Evolutionary conservation across 2,113 vertebrate genomes (phyloP).

Genomic region (Triplophysa rosa): DNA sequence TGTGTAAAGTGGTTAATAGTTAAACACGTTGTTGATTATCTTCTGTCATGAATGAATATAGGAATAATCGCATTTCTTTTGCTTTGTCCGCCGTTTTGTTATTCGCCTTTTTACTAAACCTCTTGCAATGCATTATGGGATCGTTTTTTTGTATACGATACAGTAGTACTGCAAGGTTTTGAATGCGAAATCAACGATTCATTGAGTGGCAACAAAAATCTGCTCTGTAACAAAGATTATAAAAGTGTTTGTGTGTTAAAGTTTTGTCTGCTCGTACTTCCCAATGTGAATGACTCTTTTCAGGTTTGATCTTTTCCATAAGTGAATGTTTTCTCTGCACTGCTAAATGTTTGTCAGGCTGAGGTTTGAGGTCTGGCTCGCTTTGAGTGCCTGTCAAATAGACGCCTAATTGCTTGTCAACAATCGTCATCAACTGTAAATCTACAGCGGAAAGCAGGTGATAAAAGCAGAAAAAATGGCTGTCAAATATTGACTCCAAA

Average conservation of each 20-base stretch:
- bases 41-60: too few species aligned
- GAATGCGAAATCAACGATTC: too few species aligned
- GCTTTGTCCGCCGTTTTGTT: too few species aligned
- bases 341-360: not conserved
- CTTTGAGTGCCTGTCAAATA: constrained; percentile 18
- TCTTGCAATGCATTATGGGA: too few species aligned
- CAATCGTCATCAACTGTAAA: constrained; percentile 7
- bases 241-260: not conserved
- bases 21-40: too few species aligned
- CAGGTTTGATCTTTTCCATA: constrained; percentile 2
- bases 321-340: not conserved
- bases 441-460: not conserved
- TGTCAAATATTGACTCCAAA: not conserved
- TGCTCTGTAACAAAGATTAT: too few species aligned
- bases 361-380: not conserved
- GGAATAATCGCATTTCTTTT: too few species aligned
- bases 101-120: too few species aligned
- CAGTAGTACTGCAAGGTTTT: too few species aligned
- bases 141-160: too few species aligned
- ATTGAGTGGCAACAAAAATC: too few species aligned
- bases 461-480: not conserved
- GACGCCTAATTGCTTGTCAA: constrained; percentile 16
- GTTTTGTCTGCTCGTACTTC: not conserved
- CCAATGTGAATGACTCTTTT: constrained; percentile 9
- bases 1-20: too few species aligned